Evolutionary conservation across 1,140 invertebrate species (phyloP).

Genomic region (silkworm (Bombyx mori)): ASM3026992v2 NC_085131.1:1644001-1644500

Average conservation of each 20-base stretch:
- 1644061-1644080: neutral
- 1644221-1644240: constrained; percentile 40
- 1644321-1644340: constrained; percentile 20
- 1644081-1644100: too few species aligned
- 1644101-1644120: too few species aligned
- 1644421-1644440: constrained; percentile 59
- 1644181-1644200: constrained; percentile 37
- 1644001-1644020: constrained; percentile 17
- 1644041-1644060: neutral
- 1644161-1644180: constrained; percentile 15
- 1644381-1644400: constrained; percentile 35
- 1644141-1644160: too few species aligned
- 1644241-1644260: constrained; percentile 3
- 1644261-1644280: too few species aligned
- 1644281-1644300: too few species aligned
- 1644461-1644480: constrained; percentile 66
- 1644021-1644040: constrained; percentile 9
- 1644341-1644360: constrained; percentile 18
- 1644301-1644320: neutral
- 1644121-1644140: too few species aligned
- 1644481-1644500: constrained; percentile 60
- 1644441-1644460: constrained; percentile 68
- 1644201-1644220: constrained; percentile 43
- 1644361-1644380: constrained; percentile 57
- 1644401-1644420: constrained; percentile 55